Evolutionary conservation across 2,888 invertebrate species (phyloP).

Genomic region (Aphelenchoides bicaudatus): DNA sequence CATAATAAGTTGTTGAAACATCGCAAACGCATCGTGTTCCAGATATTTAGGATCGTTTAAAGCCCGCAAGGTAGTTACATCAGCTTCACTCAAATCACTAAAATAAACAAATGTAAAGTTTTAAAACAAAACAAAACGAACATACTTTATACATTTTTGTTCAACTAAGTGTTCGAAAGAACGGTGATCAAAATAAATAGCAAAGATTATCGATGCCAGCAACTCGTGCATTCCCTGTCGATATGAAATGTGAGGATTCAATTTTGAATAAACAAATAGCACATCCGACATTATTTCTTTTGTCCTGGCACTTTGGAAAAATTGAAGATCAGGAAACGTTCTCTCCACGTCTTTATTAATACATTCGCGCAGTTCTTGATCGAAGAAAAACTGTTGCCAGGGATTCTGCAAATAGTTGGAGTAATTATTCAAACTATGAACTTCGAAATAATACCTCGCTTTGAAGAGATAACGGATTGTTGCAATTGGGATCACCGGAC

Average conservation of each 20-base stretch:
- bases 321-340: conserved; percentile 78
- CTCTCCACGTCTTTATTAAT: conserved; percentile 78
- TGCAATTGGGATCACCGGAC: conserved; percentile 21
- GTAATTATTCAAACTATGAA: conserved; percentile 15
- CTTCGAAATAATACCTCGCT: conserved; percentile 16
- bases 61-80: conserved; percentile 65
- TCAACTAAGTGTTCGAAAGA: conserved; percentile 69
- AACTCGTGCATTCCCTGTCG: conserved; percentile 85
- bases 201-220: conserved; percentile 75
- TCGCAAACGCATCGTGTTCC: conserved; percentile 71
- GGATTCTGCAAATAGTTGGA: conserved; percentile 72
- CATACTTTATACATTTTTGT: conserved; percentile 62
- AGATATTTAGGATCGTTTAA: conserved; percentile 69
- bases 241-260: conserved; percentile 72
- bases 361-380: conserved; percentile 73
- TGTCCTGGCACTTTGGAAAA: conserved; percentile 71
- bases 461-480: conserved; percentile 28
- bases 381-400: conserved; percentile 80
- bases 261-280: conserved; percentile 67
- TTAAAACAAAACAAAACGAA: neutral
- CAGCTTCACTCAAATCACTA: conserved; percentile 33
- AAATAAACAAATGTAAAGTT: conserved; percentile 16
- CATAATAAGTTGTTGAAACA: conserved; percentile 65
- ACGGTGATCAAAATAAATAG: conserved; percentile 74
- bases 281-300: conserved; percentile 72